A percentile compares a stretch with the other conserved stretches of the same genome.
Evolutionary conservation across 2,113 vertebrate genomes (phyloP).

Genomic region (Etheostoma spectabile): DNA sequence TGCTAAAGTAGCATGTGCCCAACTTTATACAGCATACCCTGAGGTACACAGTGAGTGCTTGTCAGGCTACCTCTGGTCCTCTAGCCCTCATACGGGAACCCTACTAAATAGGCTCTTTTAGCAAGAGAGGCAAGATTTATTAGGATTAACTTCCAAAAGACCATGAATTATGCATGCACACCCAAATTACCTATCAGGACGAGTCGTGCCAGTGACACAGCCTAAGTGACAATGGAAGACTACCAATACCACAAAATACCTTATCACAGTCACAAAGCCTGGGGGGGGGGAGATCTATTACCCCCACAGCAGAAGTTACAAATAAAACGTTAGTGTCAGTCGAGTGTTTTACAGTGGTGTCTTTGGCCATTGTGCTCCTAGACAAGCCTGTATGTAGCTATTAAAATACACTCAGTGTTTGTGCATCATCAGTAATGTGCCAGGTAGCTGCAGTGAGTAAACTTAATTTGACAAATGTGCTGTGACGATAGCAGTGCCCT

Average conservation of each 20-base stretch:
- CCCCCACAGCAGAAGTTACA: neutral
- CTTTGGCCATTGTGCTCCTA: neutral
- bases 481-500: neutral
- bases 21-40: conserved; percentile 42
- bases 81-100: conserved; percentile 56
- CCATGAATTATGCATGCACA: conserved; percentile 83
- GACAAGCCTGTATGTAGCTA: conserved; percentile 18
- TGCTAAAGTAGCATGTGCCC: conserved; percentile 49
- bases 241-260: conserved; percentile 42
- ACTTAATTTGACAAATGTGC: conserved; percentile 40
- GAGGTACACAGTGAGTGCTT: conserved; percentile 62
- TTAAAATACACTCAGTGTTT: conserved; percentile 52
- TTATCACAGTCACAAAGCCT: conserved; percentile 23
- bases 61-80: conserved; percentile 61
- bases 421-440: conserved; percentile 45
- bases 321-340: neutral
- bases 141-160: conserved; percentile 83
- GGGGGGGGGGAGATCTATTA: too few relatives aligned
- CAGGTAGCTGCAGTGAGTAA: conserved; percentile 13
- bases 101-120: conserved; percentile 72
- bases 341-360: neutral
- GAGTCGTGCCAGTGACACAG: conserved; percentile 62
- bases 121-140: conserved; percentile 80
- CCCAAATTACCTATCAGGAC: conserved; percentile 82
- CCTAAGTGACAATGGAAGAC: conserved; percentile 54